phyloP scores from a whole-genome alignment of 2,888 invertebrate species.

The Agrilus biguttatus region DNA sequence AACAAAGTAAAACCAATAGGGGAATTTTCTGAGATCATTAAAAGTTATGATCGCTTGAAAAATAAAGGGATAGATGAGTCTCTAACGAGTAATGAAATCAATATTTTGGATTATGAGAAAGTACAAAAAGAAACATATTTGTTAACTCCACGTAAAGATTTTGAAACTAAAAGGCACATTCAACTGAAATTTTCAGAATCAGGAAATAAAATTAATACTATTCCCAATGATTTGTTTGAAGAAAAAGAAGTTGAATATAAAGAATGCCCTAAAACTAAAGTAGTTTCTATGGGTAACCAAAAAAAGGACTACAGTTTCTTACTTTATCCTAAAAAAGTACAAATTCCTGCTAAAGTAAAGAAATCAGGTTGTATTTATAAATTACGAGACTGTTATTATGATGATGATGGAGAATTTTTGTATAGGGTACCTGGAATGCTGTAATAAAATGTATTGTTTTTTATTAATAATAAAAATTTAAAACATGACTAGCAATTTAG shows the following conservation, averaged over 20 bases:
- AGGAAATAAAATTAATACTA: neutral
- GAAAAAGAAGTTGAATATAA: neutral
- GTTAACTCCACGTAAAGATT: neutral
- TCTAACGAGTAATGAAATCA: neutral
- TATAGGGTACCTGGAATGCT: slow-evolving; percentile 62
- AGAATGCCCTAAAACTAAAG: slow-evolving; percentile 6
- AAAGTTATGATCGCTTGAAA: slow-evolving; percentile 26
- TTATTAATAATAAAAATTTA: slow-evolving; percentile 12
- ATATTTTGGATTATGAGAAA: slow-evolving; percentile 14
- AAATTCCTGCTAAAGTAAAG: slow-evolving; percentile 51
- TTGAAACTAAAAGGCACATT: slow-evolving; percentile 1
- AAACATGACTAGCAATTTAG: slow-evolving; percentile 25
- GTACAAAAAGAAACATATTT: slow-evolving; percentile 7
- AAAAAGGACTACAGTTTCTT: slow-evolving; percentile 18
- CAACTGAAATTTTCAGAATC: too few species aligned
- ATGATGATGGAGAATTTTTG: slow-evolving; percentile 64
- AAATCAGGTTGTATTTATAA: slow-evolving; percentile 54
- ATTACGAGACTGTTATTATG: slow-evolving; percentile 67
- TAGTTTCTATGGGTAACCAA: slow-evolving; percentile 7
- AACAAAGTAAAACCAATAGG: slow-evolving; percentile 16
- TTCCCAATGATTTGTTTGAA: neutral
- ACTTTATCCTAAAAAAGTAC: slow-evolving; percentile 45
- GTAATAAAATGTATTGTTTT: slow-evolving; percentile 12
- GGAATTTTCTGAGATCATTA: slow-evolving; percentile 36
- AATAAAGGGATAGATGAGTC: slow-evolving; percentile 22